Conservation (phyloP, 2,113 vertebrate genomes). For the Brienomyrus brachyistius region DNA sequence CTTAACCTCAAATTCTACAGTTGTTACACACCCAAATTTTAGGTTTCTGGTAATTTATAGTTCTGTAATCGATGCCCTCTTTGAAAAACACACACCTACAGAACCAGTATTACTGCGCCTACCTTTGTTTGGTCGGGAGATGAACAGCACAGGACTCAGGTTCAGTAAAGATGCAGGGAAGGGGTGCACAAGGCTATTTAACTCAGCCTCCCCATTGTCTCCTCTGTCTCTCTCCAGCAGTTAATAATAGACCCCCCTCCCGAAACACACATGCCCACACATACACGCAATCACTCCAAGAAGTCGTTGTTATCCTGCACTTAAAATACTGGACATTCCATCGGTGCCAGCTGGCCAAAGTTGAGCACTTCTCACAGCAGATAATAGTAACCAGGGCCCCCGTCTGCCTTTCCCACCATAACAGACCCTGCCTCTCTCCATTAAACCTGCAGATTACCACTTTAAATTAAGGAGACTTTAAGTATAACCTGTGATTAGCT, state of each 20-base stretch:
- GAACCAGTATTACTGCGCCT: not conserved
- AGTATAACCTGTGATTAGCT: not conserved
- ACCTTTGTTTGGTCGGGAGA: not conserved
- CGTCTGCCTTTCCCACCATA: not conserved
- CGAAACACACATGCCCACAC: not conserved
- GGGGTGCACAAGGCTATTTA: slow-evolving; percentile 11
- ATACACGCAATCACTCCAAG: slow-evolving; percentile 9
- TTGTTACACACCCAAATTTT: not conserved
- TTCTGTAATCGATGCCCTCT: not conserved
- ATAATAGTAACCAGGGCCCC: not conserved
- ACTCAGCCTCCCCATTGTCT: slow-evolving; percentile 11
- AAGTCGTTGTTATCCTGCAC: slow-evolving; percentile 33
- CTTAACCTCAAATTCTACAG: not conserved
- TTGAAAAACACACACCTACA: not conserved
- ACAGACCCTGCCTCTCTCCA: not conserved
- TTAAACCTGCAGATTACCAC: not conserved
- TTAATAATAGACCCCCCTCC: slow-evolving; percentile 18
- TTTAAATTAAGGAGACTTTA: not conserved
- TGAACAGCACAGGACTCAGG: not conserved
- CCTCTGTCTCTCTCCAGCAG: not conserved
- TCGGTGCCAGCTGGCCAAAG: slow-evolving; percentile 29
- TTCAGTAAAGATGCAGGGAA: not conserved
- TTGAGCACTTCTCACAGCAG: not conserved
- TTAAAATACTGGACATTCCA: slow-evolving; percentile 33
- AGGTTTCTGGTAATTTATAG: not conserved